Base-by-base conservation (phyloP, 2,797 vertebrate genomes). In the Pseudopleuronectes americanus region DNA sequence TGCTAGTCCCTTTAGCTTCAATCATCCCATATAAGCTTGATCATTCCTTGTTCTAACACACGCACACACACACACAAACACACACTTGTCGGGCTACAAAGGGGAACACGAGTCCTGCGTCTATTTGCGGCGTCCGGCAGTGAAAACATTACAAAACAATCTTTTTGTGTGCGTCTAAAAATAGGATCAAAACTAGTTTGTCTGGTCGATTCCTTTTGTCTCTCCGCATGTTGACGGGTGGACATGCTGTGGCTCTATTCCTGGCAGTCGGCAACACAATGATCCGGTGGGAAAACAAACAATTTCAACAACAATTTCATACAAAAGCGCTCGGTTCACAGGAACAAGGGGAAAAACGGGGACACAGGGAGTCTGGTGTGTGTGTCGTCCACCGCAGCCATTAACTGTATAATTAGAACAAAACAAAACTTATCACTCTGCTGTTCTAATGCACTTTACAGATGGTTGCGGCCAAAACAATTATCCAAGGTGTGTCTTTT, bases 61-160 rank as follows among this genome's bases (percentile, higher is more conserved):
- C 31, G 10, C 31, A 69, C 58, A 87, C 21, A 54, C 53, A 69
- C 33, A 60, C 45, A 59, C 24, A 61, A 65, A 58, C 73, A 69
- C 63, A 87, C 21, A 57, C 68, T 23, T 23, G 65, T 38, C 72
- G 64, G 1, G 68, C 31, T 6, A 69, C 74, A 81, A 70, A 81
- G 70, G 52, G 77, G 78, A 61, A 74, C 63, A 74, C 21, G 56
- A 62, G 36, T 4, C 3, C 79, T 56, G 74, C 57, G 69, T 85
- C 88, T 84, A 79, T 88, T 90, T 89, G 49, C 58, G 75, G 84
- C 56, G 28, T 57, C 71, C 54, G 74, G 87, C 82, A 79, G 87
- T 89, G 79, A 88, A 90, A 89, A 84, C 74, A 84, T 75, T 86
- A 90, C 84, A 90, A 87, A 87, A 77, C 83, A 57, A 88, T 48